Percentiles rank a stretch among this genome's conserved stretches.
Conservation (phyloP, 1,140 invertebrate genomes). For the Drosophila leontia region DNA sequence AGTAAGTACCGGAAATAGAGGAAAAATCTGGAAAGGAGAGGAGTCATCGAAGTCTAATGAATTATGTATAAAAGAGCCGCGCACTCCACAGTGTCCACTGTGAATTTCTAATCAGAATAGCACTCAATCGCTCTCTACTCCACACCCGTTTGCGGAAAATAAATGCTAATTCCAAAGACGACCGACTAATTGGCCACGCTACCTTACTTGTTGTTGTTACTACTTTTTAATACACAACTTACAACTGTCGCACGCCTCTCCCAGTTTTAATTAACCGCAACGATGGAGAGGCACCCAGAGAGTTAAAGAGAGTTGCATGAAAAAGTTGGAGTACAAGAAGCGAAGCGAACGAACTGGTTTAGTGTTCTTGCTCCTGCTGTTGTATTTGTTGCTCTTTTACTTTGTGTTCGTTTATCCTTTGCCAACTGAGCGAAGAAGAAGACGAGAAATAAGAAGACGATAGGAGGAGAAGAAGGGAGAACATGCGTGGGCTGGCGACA, state of each 20-base stretch:
- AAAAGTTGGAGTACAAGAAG: conserved; percentile 36
- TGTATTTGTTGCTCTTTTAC: conserved; percentile 31
- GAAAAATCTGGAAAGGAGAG: conserved; percentile 9
- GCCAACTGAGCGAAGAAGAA: conserved; percentile 10
- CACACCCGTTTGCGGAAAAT: conserved; percentile 25
- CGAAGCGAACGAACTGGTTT: conserved; percentile 45
- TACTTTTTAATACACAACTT: conserved; percentile 58
- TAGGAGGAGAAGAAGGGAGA: conserved; percentile 5
- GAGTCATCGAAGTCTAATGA: conserved; percentile 59
- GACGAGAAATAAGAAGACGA: conserved; percentile 9
- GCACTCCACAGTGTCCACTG: conserved; percentile 41
- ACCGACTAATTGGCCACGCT: conserved; percentile 67
- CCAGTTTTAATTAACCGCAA: conserved; percentile 54
- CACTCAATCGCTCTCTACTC: conserved; percentile 27
- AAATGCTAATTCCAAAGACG: conserved; percentile 50
- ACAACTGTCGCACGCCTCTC: conserved; percentile 50
- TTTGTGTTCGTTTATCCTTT: conserved; percentile 53
- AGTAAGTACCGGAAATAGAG: conserved; percentile 72
- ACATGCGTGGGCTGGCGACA: conserved; percentile 56
- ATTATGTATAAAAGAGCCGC: conserved; percentile 73
- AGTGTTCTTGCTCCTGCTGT: conserved; percentile 39
- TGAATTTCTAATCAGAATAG: conserved; percentile 78
- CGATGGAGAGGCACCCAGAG: conserved; percentile 1
- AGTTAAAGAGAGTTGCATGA: conserved; percentile 15
- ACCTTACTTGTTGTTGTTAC: conserved; percentile 53